Evolutionary conservation across 2,888 invertebrate species (phyloP).

Genomic region (Melikaiella ostensackeni): DNA sequence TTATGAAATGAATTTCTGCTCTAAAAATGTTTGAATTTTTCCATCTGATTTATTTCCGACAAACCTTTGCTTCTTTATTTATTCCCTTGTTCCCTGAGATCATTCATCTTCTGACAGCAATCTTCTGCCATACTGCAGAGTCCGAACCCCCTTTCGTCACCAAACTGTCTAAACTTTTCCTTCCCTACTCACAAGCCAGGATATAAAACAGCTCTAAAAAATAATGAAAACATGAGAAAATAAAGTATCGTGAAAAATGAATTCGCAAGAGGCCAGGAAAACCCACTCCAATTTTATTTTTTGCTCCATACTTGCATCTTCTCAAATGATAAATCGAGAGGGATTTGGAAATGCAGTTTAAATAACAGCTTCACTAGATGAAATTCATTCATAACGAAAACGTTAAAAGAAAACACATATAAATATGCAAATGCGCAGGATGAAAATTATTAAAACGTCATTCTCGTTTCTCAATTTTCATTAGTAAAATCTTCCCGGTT

Average conservation of each 20-base stretch:
- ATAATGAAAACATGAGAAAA: slow-evolving; percentile 36
- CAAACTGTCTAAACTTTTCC: slow-evolving; percentile 43
- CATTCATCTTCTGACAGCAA: slow-evolving; percentile 31
- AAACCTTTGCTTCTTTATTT: background rate
- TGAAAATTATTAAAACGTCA: background rate
- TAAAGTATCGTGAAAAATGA: slow-evolving; percentile 42
- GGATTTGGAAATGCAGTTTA: background rate
- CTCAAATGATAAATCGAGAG: slow-evolving; percentile 26
- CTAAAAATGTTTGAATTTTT: background rate
- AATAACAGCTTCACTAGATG: background rate
- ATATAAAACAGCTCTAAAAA: slow-evolving; percentile 36
- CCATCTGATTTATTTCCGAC: background rate
- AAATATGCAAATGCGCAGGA: background rate
- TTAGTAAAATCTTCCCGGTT: background rate
- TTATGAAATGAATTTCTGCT: too few relatives aligned
- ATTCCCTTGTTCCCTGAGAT: slow-evolving; percentile 4
- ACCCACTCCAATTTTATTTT: slow-evolving; percentile 29
- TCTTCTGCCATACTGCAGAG: slow-evolving; percentile 15
- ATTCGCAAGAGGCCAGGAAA: slow-evolving; percentile 40
- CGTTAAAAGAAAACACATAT: background rate
- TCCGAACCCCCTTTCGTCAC: slow-evolving; percentile 25
- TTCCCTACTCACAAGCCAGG: slow-evolving; percentile 12
- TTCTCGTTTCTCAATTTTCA: background rate
- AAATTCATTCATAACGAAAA: background rate
- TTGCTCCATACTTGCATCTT: slow-evolving; percentile 4